Percentiles rank a stretch among this genome's conserved stretches.
Conservation (phyloP, 2,113 vertebrate genomes). For the Scomber colias region DNA sequence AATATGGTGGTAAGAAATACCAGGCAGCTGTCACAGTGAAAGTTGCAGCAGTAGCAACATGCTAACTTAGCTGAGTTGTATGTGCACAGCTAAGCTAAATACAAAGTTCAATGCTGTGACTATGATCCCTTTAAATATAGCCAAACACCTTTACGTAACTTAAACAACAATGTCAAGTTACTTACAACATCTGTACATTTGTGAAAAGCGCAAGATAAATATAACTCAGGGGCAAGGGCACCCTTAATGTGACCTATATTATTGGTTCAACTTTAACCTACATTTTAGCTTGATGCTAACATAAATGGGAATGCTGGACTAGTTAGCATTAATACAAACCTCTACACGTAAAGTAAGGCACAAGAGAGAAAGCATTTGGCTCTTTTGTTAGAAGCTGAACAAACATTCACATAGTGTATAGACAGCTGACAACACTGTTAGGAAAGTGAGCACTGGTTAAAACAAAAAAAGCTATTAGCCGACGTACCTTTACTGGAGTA, state of each 20-base stretch:
- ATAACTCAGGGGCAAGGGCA: background rate
- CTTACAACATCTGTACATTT: background rate
- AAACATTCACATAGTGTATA: accelerated
- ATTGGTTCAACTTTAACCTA: slow-evolving; percentile 74
- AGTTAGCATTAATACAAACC: background rate
- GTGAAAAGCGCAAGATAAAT: accelerated
- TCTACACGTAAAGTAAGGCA: background rate
- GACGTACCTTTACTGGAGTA: slow-evolving; percentile 80
- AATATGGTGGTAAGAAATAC: background rate
- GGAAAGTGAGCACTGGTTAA: background rate
- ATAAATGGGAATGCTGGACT: background rate
- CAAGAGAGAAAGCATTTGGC: background rate
- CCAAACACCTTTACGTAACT: background rate
- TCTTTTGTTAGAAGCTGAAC: background rate
- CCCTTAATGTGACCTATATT: slow-evolving; percentile 41
- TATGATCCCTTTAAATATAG: background rate
- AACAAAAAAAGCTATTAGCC: slow-evolving; percentile 10
- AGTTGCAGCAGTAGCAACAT: slow-evolving; percentile 10
- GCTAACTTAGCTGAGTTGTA: background rate
- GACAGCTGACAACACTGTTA: background rate
- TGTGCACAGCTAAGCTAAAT: background rate
- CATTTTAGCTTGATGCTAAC: slow-evolving; percentile 55
- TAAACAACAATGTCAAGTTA: background rate
- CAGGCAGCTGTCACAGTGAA: slow-evolving; percentile 18
- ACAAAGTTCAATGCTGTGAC: background rate